A percentile compares a stretch with the other conserved stretches of the same genome.
Conservation (phyloP, 2,797 vertebrate genomes). For the Semaprochilodus insignis region DNA sequence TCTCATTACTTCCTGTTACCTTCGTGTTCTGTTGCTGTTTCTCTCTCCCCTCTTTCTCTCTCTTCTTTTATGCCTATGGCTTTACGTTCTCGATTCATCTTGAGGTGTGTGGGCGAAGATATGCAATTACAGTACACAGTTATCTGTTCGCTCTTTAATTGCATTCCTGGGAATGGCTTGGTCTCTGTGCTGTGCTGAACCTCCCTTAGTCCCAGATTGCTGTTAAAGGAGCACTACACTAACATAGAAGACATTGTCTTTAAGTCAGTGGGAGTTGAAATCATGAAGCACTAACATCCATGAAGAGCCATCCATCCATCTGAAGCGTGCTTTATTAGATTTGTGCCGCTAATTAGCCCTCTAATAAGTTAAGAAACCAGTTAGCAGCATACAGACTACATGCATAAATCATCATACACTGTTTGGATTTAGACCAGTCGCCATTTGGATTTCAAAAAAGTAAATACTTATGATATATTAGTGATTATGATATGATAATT, state of each 20-base stretch:
- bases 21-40: neutral
- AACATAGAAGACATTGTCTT: neutral
- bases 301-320: no score
- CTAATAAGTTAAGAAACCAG: no score
- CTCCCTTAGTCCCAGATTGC: neutral
- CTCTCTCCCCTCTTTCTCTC: neutral
- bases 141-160: neutral
- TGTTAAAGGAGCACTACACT: neutral
- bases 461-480: no score
- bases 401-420: no score
- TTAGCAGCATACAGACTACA: no score
- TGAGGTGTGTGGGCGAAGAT: constrained; percentile 32
- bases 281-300: no score
- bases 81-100: constrained; percentile 1
- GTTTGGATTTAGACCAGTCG: no score
- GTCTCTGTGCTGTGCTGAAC: constrained; percentile 12
- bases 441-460: no score
- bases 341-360: no score
- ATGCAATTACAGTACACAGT: constrained; percentile 32
- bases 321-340: no score
- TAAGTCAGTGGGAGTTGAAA: neutral
- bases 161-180: neutral
- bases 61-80: neutral
- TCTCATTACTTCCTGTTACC: neutral
- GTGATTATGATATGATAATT: no score